Evolutionary conservation across 2,888 invertebrate species (phyloP), one percentile per base, ranked within the genome.

Genomic region (Tiphia femorata): DNA sequence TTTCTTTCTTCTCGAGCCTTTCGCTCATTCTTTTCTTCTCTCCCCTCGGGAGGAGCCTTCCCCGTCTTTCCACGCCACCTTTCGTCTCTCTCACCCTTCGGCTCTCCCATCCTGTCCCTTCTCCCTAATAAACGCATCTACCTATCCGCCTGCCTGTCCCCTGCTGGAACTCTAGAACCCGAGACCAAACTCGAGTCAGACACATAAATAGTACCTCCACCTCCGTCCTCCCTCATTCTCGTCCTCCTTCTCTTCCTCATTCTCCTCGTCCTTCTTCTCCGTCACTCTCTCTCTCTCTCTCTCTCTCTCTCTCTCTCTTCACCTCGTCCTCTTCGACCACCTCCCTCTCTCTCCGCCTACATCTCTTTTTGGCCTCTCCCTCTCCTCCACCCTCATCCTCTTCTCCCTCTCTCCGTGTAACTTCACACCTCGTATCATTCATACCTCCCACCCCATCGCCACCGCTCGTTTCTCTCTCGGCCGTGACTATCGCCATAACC

Each of bases 371-470:
- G n/a, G n/a, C n/a, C 6, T 6, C 27, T 17, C 14, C 19, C 20
- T 17, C 23, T 33, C 29, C 43, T 17, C 16, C 52, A 17, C 7
- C 10, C 25, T 47, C 23, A 21, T 43, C 12, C 20, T 35, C 27
- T 12, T 16, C 10, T 30, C 37, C 25, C 12, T 8, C 25, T 33
- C 40, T 29, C 14, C 63, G 58, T 56, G 65, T 64, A 62, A 66
- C 64, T 72, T 69, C 69, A 61, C 69, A 65, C 63, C 62, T 59
- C 56, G 62, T 64, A 67, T 64, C 73, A 49, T 58, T 59, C 65
- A 38, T 64, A 50, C 59, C 60, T 57, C 58, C 56, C 58, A 54
- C 43, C 53, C 27, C n/a, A 8, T 37, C 17, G 29, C 29, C 33
- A 12, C 10, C n/a, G 16, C 40, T 41, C 42, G 42, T 55, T 57